Percentiles rank a stretch among this genome's conserved stretches.
phyloP scores from a whole-genome alignment of 2,888 invertebrate species.

The Augochlorella aurata region DNA sequence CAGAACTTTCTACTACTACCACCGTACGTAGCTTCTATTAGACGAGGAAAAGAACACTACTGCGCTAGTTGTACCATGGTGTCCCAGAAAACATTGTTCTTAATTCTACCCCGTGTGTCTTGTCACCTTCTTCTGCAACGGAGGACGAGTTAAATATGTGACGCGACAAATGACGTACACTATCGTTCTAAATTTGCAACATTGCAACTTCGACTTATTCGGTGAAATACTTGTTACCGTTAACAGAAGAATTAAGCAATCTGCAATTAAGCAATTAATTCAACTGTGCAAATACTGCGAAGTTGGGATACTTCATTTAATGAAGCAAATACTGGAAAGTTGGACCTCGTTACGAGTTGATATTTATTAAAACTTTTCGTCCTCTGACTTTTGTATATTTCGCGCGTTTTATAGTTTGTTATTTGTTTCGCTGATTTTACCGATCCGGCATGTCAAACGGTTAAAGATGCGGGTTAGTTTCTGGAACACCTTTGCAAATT shows the following conservation, averaged over 20 bases:
- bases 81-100: not conserved
- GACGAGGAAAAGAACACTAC: not conserved
- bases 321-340: too few relatives aligned
- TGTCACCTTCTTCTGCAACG: not conserved
- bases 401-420: not conserved
- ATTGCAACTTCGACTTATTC: not conserved
- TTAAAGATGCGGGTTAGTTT: not conserved
- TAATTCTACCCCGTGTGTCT: not conserved
- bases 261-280: not conserved
- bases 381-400: not conserved
- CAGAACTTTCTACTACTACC: not conserved
- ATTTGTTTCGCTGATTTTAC: not conserved
- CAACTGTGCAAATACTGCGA: not conserved
- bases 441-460: not conserved
- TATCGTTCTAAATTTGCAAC: not conserved
- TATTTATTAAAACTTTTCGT: too few relatives aligned
- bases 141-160: not conserved
- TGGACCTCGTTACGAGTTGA: too few relatives aligned
- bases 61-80: not conserved
- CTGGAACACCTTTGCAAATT: not conserved
- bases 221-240: not conserved
- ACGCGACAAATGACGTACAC: not conserved
- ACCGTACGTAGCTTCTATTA: not conserved
- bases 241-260: not conserved
- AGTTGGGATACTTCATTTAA: not conserved